Evolutionary conservation across 2,888 invertebrate genomes (phyloP).

Genomic region (Tipula unca): DNA sequence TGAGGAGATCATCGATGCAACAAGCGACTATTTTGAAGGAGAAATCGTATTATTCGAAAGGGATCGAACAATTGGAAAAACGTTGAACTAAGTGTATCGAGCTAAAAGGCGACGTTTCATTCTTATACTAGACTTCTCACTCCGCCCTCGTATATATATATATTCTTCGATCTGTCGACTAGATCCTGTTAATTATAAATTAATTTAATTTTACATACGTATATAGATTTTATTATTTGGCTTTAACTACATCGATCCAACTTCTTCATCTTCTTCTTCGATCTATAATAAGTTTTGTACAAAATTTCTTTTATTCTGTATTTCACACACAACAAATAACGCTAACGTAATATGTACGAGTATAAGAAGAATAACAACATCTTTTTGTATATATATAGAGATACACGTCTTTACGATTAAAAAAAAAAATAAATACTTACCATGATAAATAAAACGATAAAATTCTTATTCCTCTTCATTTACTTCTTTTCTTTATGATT

Average conservation of each 20-base stretch:
- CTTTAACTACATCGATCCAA: background rate
- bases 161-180: background rate
- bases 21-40: too few species aligned
- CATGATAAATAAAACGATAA: background rate
- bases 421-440: background rate
- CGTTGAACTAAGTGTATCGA: too few species aligned
- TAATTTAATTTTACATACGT: background rate
- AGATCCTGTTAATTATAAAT: background rate
- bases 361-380: background rate
- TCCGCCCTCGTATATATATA: background rate
- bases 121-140: too few species aligned
- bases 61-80: too few species aligned
- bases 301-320: background rate
- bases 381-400: background rate
- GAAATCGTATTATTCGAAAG: too few species aligned
- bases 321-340: background rate
- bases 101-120: too few species aligned
- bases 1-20: too few species aligned
- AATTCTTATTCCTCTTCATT: background rate
- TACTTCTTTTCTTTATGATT: background rate
- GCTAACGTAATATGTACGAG: background rate
- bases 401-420: slow-evolving; percentile 1
- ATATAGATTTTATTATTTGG: background rate
- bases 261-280: background rate
- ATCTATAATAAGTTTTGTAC: background rate